Conservation (phyloP, 2,888 invertebrate genomes). For the Sarcophaga rosellei region DNA sequence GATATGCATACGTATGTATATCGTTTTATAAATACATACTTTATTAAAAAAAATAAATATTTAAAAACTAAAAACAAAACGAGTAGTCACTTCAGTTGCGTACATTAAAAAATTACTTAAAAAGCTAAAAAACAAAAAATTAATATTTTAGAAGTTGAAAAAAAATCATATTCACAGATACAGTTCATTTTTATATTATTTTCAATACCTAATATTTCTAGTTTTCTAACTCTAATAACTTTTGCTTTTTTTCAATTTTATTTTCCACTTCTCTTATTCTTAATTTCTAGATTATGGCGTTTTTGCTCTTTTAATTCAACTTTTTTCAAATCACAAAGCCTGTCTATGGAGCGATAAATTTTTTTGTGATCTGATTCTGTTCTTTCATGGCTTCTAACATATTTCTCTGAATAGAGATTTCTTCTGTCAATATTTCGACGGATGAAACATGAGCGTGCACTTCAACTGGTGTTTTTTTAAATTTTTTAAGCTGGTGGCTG, state of each 20-base stretch:
- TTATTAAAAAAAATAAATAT: too few relatives aligned
- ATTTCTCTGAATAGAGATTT: constrained; percentile 14
- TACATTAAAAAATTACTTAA: too few relatives aligned
- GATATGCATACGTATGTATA: too few relatives aligned
- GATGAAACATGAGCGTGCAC: constrained; percentile 5
- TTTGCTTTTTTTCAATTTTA: background rate
- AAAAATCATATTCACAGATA: too few relatives aligned
- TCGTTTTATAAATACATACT: too few relatives aligned
- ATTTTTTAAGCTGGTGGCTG: constrained; percentile 9
- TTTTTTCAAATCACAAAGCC: constrained; percentile 20
- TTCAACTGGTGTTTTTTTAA: background rate
- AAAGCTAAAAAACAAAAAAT: too few relatives aligned
- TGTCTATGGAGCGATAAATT: background rate
- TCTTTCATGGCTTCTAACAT: constrained; percentile 6
- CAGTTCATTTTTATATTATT: too few relatives aligned
- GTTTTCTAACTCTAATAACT: background rate
- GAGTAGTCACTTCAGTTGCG: too few relatives aligned
- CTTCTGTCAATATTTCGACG: constrained; percentile 1
- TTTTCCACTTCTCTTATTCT: background rate
- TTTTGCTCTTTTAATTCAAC: background rate
- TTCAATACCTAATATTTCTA: background rate
- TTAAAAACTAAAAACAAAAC: too few relatives aligned
- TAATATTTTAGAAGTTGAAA: too few relatives aligned
- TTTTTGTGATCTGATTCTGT: constrained; percentile 15
- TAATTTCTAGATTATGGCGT: background rate